A percentile compares a stretch with the other conserved stretches of the same genome.
Evolutionary conservation across 2,797 vertebrate species (phyloP).

Genomic region (Okamejei kenojei): DNA sequence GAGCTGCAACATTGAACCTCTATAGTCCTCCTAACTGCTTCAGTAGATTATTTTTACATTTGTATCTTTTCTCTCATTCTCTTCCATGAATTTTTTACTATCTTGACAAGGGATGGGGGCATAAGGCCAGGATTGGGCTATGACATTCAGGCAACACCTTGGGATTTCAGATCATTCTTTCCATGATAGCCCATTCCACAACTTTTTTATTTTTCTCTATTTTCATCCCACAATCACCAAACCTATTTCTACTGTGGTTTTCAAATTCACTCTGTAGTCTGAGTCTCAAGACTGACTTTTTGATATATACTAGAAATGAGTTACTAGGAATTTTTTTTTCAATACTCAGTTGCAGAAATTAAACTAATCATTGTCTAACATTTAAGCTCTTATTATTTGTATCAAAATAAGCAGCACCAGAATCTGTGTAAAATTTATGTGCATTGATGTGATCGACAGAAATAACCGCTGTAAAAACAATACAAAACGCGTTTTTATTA

Average conservation of each 20-base stretch:
- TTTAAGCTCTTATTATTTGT: neutral
- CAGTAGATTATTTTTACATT: neutral
- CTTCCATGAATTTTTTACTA: neutral
- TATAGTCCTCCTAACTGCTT: too few species aligned
- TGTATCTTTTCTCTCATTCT: neutral
- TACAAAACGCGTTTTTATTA: neutral
- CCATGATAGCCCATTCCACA: neutral
- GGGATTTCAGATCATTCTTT: neutral
- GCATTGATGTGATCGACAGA: neutral
- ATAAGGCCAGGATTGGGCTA: neutral
- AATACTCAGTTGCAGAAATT: neutral
- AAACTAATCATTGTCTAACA: neutral
- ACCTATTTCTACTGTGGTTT: neutral
- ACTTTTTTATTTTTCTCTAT: neutral
- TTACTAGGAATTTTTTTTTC: neutral
- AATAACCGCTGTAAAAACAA: neutral
- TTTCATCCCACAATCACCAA: too few species aligned
- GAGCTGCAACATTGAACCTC: too few species aligned
- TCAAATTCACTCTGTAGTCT: neutral
- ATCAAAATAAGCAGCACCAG: neutral
- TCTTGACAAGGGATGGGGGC: neutral
- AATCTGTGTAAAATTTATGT: neutral
- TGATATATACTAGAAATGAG: neutral
- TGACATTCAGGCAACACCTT: neutral
- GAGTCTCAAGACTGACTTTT: too few species aligned